Conservation (phyloP, 1,140 invertebrate genomes). For the Drosophila arawakana region DNA sequence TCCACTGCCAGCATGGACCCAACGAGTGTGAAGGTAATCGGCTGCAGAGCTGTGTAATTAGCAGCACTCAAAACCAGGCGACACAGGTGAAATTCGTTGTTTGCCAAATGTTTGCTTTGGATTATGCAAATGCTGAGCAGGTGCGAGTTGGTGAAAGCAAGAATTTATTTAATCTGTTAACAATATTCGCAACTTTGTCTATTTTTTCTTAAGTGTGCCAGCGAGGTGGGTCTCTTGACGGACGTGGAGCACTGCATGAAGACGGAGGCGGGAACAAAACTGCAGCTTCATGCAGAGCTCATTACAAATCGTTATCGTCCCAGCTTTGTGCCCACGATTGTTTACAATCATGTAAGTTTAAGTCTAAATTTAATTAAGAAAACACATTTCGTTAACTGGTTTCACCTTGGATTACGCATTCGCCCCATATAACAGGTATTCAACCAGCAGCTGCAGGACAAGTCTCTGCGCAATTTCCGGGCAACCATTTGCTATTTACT, state of each 20-base stretch:
- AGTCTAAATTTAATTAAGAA: neutral
- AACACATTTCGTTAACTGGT: constrained; percentile 45
- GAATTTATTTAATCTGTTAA: constrained; percentile 51
- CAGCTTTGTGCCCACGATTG: constrained; percentile 87
- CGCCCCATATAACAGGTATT: constrained; percentile 67
- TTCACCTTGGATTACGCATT: constrained; percentile 31
- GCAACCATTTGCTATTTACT: constrained; percentile 72
- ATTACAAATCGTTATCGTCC: constrained; percentile 85
- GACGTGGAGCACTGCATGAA: constrained; percentile 83
- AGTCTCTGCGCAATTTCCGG: constrained; percentile 72
- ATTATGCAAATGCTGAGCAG: constrained; percentile 61
- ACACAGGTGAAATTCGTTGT: constrained; percentile 85
- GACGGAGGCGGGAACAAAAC: constrained; percentile 83
- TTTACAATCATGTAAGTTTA: constrained; percentile 85
- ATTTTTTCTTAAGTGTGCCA: constrained; percentile 85
- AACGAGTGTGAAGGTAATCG: constrained; percentile 88
- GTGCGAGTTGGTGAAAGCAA: constrained; percentile 29
- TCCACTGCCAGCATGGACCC: constrained; percentile 89
- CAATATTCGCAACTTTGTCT: neutral
- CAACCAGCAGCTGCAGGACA: constrained; percentile 78
- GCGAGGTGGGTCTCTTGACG: constrained; percentile 72
- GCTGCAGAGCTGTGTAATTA: constrained; percentile 87
- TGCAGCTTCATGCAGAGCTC: constrained; percentile 86
- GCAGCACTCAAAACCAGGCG: constrained; percentile 83
- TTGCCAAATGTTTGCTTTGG: constrained; percentile 85